A percentile compares a stretch with the other conserved stretches of the same genome.
phyloP scores from a whole-genome alignment of 2,888 invertebrate species.

The Drosophila demipolita region DNA sequence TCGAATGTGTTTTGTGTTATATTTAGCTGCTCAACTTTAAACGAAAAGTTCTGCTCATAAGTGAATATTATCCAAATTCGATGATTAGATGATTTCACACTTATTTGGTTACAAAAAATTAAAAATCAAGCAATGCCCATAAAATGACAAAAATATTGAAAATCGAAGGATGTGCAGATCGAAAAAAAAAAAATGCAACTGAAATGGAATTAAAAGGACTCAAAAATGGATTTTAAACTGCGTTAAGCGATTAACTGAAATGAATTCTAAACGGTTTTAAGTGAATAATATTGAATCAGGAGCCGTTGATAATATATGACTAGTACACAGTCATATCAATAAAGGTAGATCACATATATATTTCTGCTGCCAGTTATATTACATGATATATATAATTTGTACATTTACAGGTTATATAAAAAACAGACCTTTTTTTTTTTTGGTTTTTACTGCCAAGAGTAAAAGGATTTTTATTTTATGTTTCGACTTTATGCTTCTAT shows the following conservation, averaged over 20 bases:
- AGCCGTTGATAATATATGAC: background rate
- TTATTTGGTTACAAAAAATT: too few species aligned
- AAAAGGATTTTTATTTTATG: conserved; percentile 61
- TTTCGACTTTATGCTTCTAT: conserved; percentile 44
- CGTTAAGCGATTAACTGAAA: too few species aligned
- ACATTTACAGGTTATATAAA: conserved; percentile 2
- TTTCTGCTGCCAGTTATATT: background rate
- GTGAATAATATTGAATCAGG: too few species aligned
- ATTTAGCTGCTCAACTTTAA: background rate
- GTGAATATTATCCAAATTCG: background rate
- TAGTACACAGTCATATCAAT: background rate
- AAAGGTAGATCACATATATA: too few species aligned
- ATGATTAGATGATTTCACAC: too few species aligned
- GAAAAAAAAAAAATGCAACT: background rate
- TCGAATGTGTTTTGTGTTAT: background rate
- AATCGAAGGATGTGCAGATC: background rate
- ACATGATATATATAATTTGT: background rate
- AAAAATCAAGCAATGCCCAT: too few species aligned
- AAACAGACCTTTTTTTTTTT: conserved; percentile 35
- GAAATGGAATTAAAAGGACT: too few species aligned
- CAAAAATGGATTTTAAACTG: background rate
- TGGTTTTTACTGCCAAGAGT: conserved; percentile 54
- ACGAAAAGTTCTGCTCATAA: background rate
- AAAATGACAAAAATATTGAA: too few species aligned
- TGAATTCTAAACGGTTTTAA: too few species aligned